These are phyloP conservation scores for Drosophila sechellia DNA, from an alignment of 1,140 invertebrate genomes.

Conservation along the genomic window DNA sequence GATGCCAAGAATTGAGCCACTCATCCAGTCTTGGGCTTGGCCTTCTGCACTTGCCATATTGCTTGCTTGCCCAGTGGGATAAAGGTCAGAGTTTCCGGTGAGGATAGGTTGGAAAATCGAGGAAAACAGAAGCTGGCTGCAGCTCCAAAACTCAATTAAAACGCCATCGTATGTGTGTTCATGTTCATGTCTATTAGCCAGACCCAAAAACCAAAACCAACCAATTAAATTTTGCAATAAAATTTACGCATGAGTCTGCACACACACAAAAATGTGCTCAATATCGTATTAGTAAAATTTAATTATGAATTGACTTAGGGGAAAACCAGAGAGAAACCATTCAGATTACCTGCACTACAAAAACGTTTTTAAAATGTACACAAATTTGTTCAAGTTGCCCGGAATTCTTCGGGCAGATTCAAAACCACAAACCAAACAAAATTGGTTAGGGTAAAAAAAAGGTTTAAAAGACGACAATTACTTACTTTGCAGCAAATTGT, in stretches of 20 bases:
- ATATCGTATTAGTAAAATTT: conserved; percentile 60
- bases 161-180: conserved; percentile 30
- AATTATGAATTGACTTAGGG: conserved; percentile 45
- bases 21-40: conserved; percentile 31
- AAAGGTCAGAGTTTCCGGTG: conserved; percentile 21
- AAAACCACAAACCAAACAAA: conserved; percentile 20
- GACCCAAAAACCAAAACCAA: conserved; percentile 13
- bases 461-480: conserved; percentile 9
- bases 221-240: conserved; percentile 68
- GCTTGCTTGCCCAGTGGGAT: conserved; percentile 12
- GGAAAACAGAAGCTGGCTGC: conserved; percentile 19
- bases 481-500: conserved; percentile 23
- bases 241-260: conserved; percentile 47
- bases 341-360: neutral
- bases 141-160: conserved; percentile 71
- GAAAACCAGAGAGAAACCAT: neutral
- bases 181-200: conserved; percentile 24
- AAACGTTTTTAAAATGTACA: conserved; percentile 6
- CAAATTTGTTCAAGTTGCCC: conserved; percentile 1
- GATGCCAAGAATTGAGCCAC: conserved; percentile 52
- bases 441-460: conserved; percentile 15
- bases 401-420: conserved; percentile 11
- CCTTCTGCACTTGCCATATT: conserved; percentile 9
- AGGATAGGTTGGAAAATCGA: neutral
- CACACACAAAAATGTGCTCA: conserved; percentile 37